Evolutionary conservation across 2,888 invertebrate species (phyloP).

Genomic region (Scelioninae gen. 2): DNA sequence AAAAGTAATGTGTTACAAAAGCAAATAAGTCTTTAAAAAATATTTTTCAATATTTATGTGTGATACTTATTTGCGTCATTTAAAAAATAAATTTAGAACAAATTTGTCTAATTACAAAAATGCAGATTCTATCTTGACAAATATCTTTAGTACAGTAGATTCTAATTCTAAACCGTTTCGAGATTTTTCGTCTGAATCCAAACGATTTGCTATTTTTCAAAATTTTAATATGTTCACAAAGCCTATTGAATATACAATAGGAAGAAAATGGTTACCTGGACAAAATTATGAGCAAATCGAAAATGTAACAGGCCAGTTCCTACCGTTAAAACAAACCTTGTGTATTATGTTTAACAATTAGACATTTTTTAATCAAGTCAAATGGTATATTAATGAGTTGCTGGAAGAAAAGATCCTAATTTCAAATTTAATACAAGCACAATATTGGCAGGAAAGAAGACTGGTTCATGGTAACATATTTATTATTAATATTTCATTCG

Average conservation of each 20-base stretch:
- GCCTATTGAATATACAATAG: slow-evolving; percentile 33
- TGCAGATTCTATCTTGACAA: slow-evolving; percentile 18
- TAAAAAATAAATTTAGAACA: too few relatives aligned
- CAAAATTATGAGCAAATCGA: slow-evolving; percentile 1
- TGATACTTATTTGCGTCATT: too few relatives aligned
- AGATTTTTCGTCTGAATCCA: slow-evolving; percentile 32
- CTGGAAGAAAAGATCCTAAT: slow-evolving; percentile 21
- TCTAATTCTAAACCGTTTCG: slow-evolving; percentile 11
- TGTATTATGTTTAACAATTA: slow-evolving; percentile 18
- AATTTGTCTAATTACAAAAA: background rate
- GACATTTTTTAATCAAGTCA: slow-evolving; percentile 17
- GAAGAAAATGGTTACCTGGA: background rate
- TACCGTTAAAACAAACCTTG: slow-evolving; percentile 32
- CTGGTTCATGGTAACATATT: slow-evolving; percentile 9
- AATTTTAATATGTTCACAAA: slow-evolving; percentile 16
- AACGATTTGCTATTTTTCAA: slow-evolving; percentile 17
- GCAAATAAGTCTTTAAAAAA: too few relatives aligned
- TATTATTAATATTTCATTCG: too few relatives aligned
- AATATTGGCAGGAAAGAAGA: slow-evolving; percentile 35
- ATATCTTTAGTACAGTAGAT: slow-evolving; percentile 21
- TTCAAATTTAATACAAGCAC: slow-evolving; percentile 42
- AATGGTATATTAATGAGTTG: slow-evolving; percentile 7
- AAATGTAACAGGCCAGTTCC: slow-evolving; percentile 23
- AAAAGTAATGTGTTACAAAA: too few relatives aligned
- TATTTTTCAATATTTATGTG: too few relatives aligned